Evolutionary conservation across 2,113 vertebrate species (phyloP).

Genomic region (Saguinus midas): DNA sequence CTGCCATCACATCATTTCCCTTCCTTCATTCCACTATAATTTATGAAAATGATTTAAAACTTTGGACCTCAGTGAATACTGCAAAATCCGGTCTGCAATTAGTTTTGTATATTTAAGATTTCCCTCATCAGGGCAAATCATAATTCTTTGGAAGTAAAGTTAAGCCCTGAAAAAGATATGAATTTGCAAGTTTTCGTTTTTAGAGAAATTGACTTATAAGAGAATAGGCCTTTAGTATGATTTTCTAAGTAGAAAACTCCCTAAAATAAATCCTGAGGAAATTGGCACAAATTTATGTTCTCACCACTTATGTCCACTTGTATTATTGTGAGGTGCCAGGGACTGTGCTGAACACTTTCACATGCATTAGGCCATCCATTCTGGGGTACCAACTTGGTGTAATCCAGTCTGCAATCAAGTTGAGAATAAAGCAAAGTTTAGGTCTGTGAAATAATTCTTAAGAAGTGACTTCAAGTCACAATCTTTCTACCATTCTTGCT

Average conservation of each 20-base stretch:
- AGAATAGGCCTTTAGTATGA: conserved; percentile 60
- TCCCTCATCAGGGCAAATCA: conserved; percentile 70
- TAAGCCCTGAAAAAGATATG: conserved; percentile 53
- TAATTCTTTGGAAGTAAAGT: conserved; percentile 66
- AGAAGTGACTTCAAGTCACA: not conserved
- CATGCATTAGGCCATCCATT: not conserved
- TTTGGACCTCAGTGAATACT: conserved; percentile 73
- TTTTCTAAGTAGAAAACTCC: conserved; percentile 63
- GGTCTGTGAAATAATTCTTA: not conserved
- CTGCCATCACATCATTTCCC: conserved; percentile 52
- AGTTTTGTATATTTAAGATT: conserved; percentile 75
- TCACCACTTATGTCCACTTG: not conserved
- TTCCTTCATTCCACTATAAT: conserved; percentile 63
- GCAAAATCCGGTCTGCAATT: conserved; percentile 77
- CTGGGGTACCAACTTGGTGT: not conserved
- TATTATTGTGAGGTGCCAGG: not conserved
- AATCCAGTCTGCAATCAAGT: not conserved
- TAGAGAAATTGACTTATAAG: conserved; percentile 73
- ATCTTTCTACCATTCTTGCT: not conserved
- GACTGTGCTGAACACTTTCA: not conserved
- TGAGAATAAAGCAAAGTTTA: not conserved
- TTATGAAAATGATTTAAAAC: conserved; percentile 80
- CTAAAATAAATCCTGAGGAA: conserved; percentile 72
- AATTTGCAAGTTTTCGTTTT: conserved; percentile 64
- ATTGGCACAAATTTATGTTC: conserved; percentile 44